Evolutionary conservation across 1,140 invertebrate species (phyloP).

Genomic region (Belonocnema kinseyi): DNA sequence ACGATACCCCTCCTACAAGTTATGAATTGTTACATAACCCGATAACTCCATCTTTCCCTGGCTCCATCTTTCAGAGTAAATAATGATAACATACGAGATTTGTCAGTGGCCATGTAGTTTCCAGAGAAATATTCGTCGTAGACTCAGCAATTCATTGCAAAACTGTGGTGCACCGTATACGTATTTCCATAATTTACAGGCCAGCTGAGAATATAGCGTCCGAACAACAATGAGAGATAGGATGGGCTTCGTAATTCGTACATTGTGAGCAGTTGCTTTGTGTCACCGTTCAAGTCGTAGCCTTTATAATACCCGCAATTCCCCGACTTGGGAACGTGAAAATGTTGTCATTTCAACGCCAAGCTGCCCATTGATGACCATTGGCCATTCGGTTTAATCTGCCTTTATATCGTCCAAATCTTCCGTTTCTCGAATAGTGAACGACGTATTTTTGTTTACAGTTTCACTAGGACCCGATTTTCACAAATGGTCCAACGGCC

Average conservation of each 20-base stretch:
- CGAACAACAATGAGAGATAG: constrained; percentile 31
- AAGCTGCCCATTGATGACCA: neutral
- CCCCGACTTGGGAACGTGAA: neutral
- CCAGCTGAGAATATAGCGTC: constrained; percentile 10
- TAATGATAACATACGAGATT: neutral
- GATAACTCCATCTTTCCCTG: too few relatives aligned
- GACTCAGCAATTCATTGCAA: constrained; percentile 15
- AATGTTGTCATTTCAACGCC: constrained; percentile 17
- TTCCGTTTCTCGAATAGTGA: neutral
- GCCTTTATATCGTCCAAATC: neutral
- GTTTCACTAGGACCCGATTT: too few relatives aligned
- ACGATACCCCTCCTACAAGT: too few relatives aligned
- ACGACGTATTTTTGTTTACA: neutral
- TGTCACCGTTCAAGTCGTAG: constrained; percentile 38
- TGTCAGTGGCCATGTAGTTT: neutral
- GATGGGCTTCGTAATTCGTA: constrained; percentile 34
- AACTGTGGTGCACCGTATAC: neutral
- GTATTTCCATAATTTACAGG: constrained; percentile 42
- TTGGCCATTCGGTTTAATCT: neutral
- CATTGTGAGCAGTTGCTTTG: constrained; percentile 34
- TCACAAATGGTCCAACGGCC: too few relatives aligned
- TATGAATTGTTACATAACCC: too few relatives aligned
- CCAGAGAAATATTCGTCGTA: constrained; percentile 9
- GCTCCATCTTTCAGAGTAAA: too few relatives aligned
- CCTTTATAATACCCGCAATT: constrained; percentile 13